These are phyloP conservation scores for Takifugu flavidus DNA, from an alignment of 2,113 vertebrate species.

Conservation along the genomic window DNA sequence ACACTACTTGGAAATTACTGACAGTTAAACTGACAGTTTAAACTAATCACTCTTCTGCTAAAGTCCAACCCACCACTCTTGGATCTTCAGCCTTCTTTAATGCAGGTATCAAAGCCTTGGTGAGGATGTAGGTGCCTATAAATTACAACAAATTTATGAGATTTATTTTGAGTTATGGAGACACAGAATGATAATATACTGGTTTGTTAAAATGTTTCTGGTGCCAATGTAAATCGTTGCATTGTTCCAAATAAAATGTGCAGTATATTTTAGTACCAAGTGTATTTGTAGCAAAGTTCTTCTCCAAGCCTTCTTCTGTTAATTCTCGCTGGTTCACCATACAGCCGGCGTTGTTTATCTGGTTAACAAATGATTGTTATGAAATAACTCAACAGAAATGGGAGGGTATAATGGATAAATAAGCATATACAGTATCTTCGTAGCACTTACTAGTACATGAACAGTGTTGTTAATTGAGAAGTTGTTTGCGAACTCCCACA, in stretches of 20 bases:
- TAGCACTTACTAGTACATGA: conserved; percentile 75
- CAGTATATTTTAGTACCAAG: conserved; percentile 65
- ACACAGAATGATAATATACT: too few species aligned
- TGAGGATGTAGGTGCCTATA: conserved; percentile 81
- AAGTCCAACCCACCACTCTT: conserved; percentile 77
- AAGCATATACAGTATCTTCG: too few species aligned
- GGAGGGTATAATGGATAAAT: too few species aligned
- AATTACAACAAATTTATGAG: neutral
- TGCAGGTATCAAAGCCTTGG: conserved; percentile 76
- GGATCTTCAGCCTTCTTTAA: conserved; percentile 77
- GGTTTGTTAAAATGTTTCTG: too few species aligned
- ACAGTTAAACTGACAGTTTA: neutral
- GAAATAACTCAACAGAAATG: neutral
- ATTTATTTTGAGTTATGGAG: too few species aligned
- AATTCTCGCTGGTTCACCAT: conserved; percentile 84
- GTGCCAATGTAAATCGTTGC: too few species aligned
- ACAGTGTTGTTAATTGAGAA: conserved; percentile 76
- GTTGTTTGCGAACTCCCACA: conserved; percentile 81
- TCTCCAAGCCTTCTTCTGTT: conserved; percentile 82
- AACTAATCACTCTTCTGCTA: neutral
- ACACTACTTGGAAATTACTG: neutral
- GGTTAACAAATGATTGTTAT: neutral
- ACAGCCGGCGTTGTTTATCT: conserved; percentile 85
- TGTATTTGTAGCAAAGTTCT: conserved; percentile 85
- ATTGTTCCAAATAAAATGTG: too few species aligned